phyloP scores from a whole-genome alignment of 2,797 vertebrate genomes.

The Sebastes glaucus region DNA sequence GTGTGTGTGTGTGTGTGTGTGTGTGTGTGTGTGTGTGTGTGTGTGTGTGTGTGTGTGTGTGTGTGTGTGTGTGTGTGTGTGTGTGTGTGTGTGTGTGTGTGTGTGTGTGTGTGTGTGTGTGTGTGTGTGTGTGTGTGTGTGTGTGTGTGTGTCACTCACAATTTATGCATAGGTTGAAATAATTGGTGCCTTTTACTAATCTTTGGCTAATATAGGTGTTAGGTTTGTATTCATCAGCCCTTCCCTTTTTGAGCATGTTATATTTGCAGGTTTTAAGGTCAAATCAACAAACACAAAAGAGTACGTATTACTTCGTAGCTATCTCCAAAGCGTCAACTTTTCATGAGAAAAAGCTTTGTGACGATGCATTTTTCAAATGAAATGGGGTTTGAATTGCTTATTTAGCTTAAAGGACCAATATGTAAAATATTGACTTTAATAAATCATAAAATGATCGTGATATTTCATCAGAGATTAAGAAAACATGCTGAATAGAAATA shows the following conservation, averaged over 20 bases:
- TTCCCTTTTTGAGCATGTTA: not conserved
- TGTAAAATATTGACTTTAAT: too few species aligned
- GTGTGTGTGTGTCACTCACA: not conserved
- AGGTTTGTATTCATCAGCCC: slow-evolving; percentile 12
- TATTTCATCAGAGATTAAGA: too few species aligned
- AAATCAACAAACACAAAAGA: not conserved
- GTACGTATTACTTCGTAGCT: not conserved
- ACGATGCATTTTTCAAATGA: not conserved
- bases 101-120: too few species aligned
- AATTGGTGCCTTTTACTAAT: slow-evolving; percentile 33
- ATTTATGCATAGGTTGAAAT: slow-evolving; percentile 11
- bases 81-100: too few species aligned
- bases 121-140: too few species aligned
- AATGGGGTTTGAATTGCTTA: not conserved
- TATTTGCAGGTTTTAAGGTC: not conserved
- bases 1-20: too few species aligned
- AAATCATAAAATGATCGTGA: too few species aligned
- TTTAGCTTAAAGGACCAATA: not conserved
- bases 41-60: too few species aligned
- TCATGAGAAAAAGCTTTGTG: not conserved
- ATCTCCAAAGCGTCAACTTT: not conserved
- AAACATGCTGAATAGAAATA: too few species aligned
- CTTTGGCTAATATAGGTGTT: not conserved
- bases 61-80: too few species aligned
- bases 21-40: too few species aligned